Base-by-base conservation (phyloP, 2,888 invertebrate genomes). In the Agapetus fuscipes region DNA sequence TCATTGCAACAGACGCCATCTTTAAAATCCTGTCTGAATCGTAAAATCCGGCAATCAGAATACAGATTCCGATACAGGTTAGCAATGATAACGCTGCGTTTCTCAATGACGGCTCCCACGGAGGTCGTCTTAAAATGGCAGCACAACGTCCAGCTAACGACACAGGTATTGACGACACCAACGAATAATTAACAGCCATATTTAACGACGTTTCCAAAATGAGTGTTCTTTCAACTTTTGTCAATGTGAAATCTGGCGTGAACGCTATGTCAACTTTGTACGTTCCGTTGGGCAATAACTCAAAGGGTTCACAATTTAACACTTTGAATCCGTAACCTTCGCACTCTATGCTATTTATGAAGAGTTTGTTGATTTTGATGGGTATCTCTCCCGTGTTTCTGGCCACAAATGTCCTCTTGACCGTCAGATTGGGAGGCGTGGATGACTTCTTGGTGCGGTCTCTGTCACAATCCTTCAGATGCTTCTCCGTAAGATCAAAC, bases 331-430 rank as follows among this genome's bases (percentile, higher is more conserved):
- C 88, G 52, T 82, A 83, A 6, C 86, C 85, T 60, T 83, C 80
- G 56, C 89, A 87, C 1, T 63, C 59, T 46, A 75, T 62, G 48
- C 74, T 74, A 53, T 78, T 80, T 47, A 88, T 78, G 41, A 64
- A 64, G 52, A 74, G 75, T 36, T 75, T 74, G 48, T 74, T 69
- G 47, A 93, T 76, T 49, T 75, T 74, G 53, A 96, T 78, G n/a
- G 85, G 78, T 49, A 94, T 73, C 55, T 84, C 84, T 2, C 96
- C 96, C n/a, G 84, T 83, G 67, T 97, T 97, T 51, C 83, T 76
- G 14, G 87, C 84, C 7, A 79, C 77, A 60, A 94, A 94, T 29
- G 84, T 77, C 43, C 89, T 75, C 51, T 83, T 83, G 12, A 86
- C 81, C 7, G 80, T 71, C 1, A 49, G 40, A 26, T 48, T 49